Evolutionary conservation across 2,113 vertebrate species (phyloP).

Genomic region (Melanerpes formicivorus): DNA sequence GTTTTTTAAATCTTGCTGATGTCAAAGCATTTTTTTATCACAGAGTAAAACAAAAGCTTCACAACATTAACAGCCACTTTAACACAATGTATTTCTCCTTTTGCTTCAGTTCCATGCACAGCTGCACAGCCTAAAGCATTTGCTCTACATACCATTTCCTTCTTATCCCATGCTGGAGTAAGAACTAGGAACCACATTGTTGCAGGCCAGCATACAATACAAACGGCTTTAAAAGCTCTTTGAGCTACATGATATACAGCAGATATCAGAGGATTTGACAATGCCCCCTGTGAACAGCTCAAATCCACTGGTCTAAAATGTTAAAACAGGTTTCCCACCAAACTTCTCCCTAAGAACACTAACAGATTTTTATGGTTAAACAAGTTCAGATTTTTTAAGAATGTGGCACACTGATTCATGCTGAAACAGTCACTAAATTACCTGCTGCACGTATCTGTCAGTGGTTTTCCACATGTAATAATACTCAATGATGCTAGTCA

Average conservation of each 20-base stretch:
- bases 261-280: neutral
- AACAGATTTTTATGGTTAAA: neutral
- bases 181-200: neutral
- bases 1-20: neutral
- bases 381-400: neutral
- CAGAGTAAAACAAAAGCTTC: neutral
- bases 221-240: neutral
- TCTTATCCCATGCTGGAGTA: neutral
- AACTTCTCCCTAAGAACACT: neutral
- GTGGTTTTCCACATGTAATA: slow-evolving; percentile 99
- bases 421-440: slow-evolving; percentile 67
- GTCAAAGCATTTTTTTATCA: neutral
- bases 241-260: neutral
- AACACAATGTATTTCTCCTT: neutral
- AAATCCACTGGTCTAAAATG: neutral
- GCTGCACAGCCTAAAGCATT: neutral
- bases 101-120: neutral
- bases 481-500: slow-evolving; percentile 99
- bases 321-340: neutral
- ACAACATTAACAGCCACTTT: neutral
- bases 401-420: neutral
- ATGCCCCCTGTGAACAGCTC: neutral
- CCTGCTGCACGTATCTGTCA: slow-evolving; percentile 99
- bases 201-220: neutral
- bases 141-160: neutral